These are phyloP conservation scores for Aproaerema taeniolella DNA, from an alignment of 2,888 invertebrate genomes.

Conservation along the genomic window DNA sequence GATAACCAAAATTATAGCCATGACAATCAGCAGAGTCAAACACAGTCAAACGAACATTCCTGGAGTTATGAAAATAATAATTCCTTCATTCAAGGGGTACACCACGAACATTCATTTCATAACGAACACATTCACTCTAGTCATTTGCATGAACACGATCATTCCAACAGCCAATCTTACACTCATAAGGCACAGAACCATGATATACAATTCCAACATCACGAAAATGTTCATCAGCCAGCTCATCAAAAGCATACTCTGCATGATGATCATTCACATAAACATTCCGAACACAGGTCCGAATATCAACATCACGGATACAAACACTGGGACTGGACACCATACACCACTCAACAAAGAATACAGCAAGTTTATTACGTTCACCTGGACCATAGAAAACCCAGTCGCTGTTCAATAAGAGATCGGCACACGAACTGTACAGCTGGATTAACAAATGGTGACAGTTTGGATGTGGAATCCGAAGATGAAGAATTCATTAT, in stretches of 20 bases:
- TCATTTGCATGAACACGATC: not conserved
- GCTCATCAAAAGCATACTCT: not conserved
- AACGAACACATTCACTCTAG: not conserved
- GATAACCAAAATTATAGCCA: not conserved
- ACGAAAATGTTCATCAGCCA: conserved; percentile 1
- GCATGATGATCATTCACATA: conserved; percentile 8
- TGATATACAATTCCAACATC: not conserved
- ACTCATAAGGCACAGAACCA: not conserved
- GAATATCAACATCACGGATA: conserved; percentile 5
- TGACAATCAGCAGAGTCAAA: not conserved
- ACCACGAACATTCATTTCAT: conserved; percentile 9
- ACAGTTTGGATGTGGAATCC: conserved; percentile 43
- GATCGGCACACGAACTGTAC: conserved; percentile 30
- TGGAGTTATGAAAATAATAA: too few relatives aligned
- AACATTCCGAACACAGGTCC: conserved; percentile 6
- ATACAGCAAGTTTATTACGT: conserved; percentile 35
- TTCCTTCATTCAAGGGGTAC: not conserved
- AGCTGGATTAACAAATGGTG: conserved; percentile 40
- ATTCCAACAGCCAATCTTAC: too few relatives aligned
- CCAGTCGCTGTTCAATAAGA: conserved; percentile 25
- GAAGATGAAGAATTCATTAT: conserved; percentile 47
- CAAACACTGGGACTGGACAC: conserved; percentile 13
- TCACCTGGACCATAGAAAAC: conserved; percentile 34
- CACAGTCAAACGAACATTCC: too few relatives aligned
- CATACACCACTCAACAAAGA: conserved; percentile 15